These are phyloP conservation scores for Sycophila texana DNA, from an alignment of 2,888 invertebrate genomes.

Conservation along the genomic window DNA sequence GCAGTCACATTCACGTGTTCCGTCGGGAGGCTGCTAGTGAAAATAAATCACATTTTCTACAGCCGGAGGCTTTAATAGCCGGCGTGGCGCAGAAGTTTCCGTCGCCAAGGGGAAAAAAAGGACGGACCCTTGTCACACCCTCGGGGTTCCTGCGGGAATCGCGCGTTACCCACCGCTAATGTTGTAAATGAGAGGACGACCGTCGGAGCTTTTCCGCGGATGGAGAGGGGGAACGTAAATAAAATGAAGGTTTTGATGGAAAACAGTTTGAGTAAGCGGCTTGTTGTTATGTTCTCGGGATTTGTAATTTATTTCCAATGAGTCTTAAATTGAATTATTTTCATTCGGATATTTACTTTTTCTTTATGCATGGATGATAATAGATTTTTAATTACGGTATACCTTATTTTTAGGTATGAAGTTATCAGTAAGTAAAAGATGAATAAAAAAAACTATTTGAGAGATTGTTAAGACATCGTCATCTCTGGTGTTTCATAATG, in stretches of 20 bases:
- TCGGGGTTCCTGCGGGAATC: not conserved
- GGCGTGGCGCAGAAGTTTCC: not conserved
- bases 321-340: no score
- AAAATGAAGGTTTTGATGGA: not conserved
- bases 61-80: not conserved
- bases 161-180: not conserved
- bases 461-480: no score
- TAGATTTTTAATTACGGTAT: no score
- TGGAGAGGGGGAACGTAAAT: not conserved
- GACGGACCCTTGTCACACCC: not conserved
- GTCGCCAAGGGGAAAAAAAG: not conserved
- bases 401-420: no score
- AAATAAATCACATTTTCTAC: slow-evolving; percentile 49
- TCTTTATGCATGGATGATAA: no score
- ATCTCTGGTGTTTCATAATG: no score
- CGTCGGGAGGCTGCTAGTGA: slow-evolving; percentile 15
- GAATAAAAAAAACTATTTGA: no score
- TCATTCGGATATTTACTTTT: no score
- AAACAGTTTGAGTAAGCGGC: not conserved
- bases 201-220: not conserved
- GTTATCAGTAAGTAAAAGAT: no score
- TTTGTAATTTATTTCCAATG: no score
- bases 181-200: slow-evolving; percentile 4
- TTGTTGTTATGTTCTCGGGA: no score
- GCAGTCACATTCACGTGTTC: slow-evolving; percentile 49